Conservation (phyloP, 1,140 invertebrate species). For the Bactericera cockerelli region DNA sequence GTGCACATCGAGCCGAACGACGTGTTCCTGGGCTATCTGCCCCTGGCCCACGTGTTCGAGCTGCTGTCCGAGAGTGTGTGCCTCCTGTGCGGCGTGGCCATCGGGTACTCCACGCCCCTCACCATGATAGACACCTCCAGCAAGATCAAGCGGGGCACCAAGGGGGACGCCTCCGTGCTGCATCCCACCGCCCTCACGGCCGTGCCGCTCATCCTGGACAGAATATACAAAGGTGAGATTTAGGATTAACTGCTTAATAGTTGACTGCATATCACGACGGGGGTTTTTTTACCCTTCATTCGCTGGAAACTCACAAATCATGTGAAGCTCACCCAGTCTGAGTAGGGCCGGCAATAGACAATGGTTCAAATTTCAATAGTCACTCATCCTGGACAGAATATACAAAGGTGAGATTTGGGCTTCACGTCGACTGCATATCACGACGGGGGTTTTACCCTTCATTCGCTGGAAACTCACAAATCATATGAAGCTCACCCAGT, state of each 20-base stretch:
- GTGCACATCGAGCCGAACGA: constrained; percentile 55
- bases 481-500: no score
- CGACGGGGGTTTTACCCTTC: no score
- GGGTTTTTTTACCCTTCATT: no score
- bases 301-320: no score
- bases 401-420: constrained; percentile 50
- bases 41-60: constrained; percentile 94
- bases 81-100: constrained; percentile 58
- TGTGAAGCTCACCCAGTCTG: no score
- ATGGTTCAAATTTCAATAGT: no score
- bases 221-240: constrained; percentile 68
- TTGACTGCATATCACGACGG: no score
- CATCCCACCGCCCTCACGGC: constrained; percentile 86
- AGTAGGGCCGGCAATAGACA: no score
- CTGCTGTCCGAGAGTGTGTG: constrained; percentile 47
- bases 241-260: neutral
- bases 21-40: constrained; percentile 85
- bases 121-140: constrained; percentile 91
- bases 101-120: constrained; percentile 89
- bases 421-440: no score
- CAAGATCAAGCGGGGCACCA: constrained; percentile 84
- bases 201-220: constrained; percentile 88
- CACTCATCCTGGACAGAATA: constrained; percentile 85
- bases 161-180: constrained; percentile 78
- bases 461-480: no score